These are phyloP conservation scores for Brachyhypopomus occidentalis DNA, from an alignment of 2,113 vertebrate genomes.

Conservation along the genomic window DNA sequence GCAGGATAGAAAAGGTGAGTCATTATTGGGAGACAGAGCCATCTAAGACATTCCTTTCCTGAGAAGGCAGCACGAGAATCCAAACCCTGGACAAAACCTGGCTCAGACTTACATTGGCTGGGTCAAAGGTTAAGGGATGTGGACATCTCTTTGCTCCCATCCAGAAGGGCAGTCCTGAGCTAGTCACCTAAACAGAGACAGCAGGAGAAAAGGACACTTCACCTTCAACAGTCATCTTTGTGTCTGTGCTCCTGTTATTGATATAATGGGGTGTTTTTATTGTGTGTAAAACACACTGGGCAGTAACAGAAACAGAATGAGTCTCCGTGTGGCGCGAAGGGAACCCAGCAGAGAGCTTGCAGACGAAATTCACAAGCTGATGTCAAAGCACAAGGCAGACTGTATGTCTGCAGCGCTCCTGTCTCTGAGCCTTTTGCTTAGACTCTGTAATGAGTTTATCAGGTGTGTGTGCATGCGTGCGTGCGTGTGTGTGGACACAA, in stretches of 20 bases:
- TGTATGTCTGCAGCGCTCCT: conserved; percentile 38
- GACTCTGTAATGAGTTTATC: conserved; percentile 64
- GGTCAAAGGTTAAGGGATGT: conserved; percentile 77
- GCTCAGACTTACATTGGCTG: conserved; percentile 71
- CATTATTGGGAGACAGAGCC: conserved; percentile 52
- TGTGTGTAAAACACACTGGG: too few species aligned
- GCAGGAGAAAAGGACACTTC: conserved; percentile 22
- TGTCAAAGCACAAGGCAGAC: conserved; percentile 29
- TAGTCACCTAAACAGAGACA: conserved; percentile 67
- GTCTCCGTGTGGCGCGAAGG: conserved; percentile 5
- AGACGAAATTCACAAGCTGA: conserved; percentile 35
- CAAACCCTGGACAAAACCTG: neutral
- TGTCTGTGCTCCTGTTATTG: too few species aligned
- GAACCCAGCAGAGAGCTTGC: neutral
- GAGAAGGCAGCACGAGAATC: conserved; percentile 17
- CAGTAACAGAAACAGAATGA: neutral
- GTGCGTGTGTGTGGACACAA: conserved; percentile 45
- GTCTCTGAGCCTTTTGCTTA: conserved; percentile 43
- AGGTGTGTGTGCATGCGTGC: conserved; percentile 46
- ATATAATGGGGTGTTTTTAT: too few species aligned
- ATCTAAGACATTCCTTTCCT: conserved; percentile 45
- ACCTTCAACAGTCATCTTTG: too few species aligned
- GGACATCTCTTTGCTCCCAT: conserved; percentile 79
- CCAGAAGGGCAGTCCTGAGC: conserved; percentile 79
- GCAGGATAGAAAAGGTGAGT: conserved; percentile 39